Base-by-base conservation (phyloP, 2,888 invertebrate genomes). In the Xestia ashworthii region DNA sequence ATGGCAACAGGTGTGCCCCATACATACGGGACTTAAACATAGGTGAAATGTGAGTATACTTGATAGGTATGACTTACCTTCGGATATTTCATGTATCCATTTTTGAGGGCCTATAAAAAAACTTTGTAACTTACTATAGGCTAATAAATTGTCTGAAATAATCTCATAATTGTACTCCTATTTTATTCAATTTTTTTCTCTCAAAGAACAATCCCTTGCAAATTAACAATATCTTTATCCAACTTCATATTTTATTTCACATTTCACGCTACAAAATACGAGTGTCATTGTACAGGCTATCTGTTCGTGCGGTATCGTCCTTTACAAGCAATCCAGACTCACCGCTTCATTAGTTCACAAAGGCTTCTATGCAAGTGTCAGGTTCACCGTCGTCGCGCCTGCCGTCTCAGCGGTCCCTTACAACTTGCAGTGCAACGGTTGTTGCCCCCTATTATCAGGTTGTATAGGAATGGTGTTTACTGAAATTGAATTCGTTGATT, bases 271-370 rank as follows among this genome's bases (percentile, higher is more conserved):
- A 58, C 41, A 65, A 64, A 80, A 67, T 85, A 81, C 80, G 32
- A 62, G 48, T 32, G 64, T 62, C 74, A 75, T 75, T 73, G 71
- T 64, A 62, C 62, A 32, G 58, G 46, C 72, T 85, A 73, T 79
- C 79, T 79, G 38, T 78, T 88, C 86, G 74, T 75, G 87, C 50
- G 74, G 71, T 75, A 76, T 82, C 65, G 74, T 85, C 74, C 80
- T 89, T 78, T 80, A 41, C 77, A 77, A 80, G 86, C 76, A 72
- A 83, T 83, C 67, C 62, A 78, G 78, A 80, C 81, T 83, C 55
- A 67, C 76, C 81, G 83, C 86, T 87, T 78, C 81, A 88, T 81
- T 87, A 81, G 74, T 66, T 67, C 76, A 86, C 78, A 86, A 88
- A 81, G 80, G 85, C 46, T 46, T 46, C 67, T 53, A 84, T 78